Evolutionary conservation across 2,113 vertebrate species (phyloP), one percentile per base, ranked within the genome.

Genomic region (Eublepharis macularius): DNA sequence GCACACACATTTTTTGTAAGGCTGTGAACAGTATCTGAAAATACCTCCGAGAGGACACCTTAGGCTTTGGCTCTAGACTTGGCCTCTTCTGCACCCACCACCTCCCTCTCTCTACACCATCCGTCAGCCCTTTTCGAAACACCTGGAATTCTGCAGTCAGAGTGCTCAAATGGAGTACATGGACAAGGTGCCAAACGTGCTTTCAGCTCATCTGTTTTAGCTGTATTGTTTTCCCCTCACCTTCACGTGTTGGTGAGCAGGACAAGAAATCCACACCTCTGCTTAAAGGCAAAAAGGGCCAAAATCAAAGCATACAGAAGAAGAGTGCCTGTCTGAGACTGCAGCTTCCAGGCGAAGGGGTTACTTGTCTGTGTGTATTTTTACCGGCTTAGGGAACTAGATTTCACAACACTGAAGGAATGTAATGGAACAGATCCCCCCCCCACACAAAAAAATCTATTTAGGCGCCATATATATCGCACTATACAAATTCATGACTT

Each of bases 141-240:
- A 5, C 65, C 29, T 57, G 76, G 76, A 26, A 57, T 39, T 36
- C 17, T 11, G 41, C 43, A 47, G 32, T 49, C 29, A 16, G 32
- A 29, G 45, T 29, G 73, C 49, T 26, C 29, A 19, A 76, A n/a
- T n/a, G 45, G 6, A 32, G 24, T 14, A 26, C 14, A 19, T 32
- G 26, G 43, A 1, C 32, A 26, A 76, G 32, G 1, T 3, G 14
- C 73, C 41, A 47, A 32, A 16, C 74, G 8, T 76, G 13, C 16
- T n/a, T n/a, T 6, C 26, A 16, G 4, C n/a, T 14, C 12, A 43
- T 17, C 32, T n/a, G 14, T 8, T 2, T 17, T 1, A 19, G 2
- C 21, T 24, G 4, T 4, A 41, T 41, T 26, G 3, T 73, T 73
- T 73, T 6, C 68, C 36, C 36, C 7, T 73, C 2, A 8, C 70